Evolutionary conservation across 2,113 vertebrate genomes (phyloP), one percentile per base, ranked within the genome.

Genomic region (Hippocampus guttulatus): DNA sequence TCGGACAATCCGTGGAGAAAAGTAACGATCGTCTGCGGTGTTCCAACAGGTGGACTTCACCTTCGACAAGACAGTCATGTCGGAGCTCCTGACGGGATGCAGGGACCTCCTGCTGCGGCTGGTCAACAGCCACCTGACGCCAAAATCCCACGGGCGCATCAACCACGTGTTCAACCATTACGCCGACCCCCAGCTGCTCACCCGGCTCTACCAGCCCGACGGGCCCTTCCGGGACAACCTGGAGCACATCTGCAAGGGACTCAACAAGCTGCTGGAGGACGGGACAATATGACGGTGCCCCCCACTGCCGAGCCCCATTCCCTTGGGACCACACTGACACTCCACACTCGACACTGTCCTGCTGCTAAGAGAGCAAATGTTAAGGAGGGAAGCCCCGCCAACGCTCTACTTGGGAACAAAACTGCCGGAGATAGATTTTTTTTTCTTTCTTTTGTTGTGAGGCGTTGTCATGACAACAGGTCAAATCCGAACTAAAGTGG

Each of bases 111-210:
- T 96, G 73, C 92, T 96, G 63, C 89, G 91, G 73, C 91, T 96
- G 66, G 94, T 96, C 68, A 86, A 90, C 63, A 84, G 38, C 64
- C 95, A 96, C 84, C 94, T 96, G 68, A 96, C 94, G 0, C n/a
- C 93, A 33, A 96, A 96, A 80, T 96, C 95, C 1, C 95, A 94
- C 0, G 90, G 91, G 5, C 94, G 95, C 82, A 94, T 96, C 85
- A 93, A 91, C 74, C 94, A 93, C 0, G 94, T 96, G 73, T 96
- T 96, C 63, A 93, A 95, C 74, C 95, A 96, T 85, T 96, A 95
- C 73, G 88, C 93, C 0, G 81, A 96, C 83, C 77, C 80, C 0
- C 91, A 93, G 23, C 90, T 96, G 58, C 94, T 96, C 27, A 85
- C 88, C 2, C 86, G 91, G 54, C 92, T 96, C 47, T 96, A 95